Conservation (phyloP, 2,888 invertebrate species). For the Lasius fuliginosus region DNA sequence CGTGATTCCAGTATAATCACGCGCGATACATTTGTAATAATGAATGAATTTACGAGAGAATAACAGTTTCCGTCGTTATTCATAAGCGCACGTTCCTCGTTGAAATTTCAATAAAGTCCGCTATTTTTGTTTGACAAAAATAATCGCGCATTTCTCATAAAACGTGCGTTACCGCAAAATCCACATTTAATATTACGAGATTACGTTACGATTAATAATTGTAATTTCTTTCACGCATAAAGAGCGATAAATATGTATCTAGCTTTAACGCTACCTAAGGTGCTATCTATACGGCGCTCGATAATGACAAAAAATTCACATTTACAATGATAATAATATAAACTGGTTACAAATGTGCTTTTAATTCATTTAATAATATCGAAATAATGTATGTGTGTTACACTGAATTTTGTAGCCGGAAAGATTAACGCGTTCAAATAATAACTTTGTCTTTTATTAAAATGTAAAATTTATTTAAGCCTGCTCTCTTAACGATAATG, state of each 20-base stretch:
- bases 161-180: constrained; percentile 22
- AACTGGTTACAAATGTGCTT: background rate
- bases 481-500: background rate
- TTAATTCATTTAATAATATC: background rate
- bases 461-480: background rate
- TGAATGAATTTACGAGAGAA: constrained; percentile 66
- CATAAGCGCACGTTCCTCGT: constrained; percentile 27
- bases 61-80: constrained; percentile 52
- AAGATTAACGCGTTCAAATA: background rate
- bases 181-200: constrained; percentile 31
- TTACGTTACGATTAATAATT: constrained; percentile 33
- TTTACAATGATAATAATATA: background rate
- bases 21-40: constrained; percentile 68
- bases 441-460: background rate
- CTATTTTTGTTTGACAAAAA: constrained; percentile 38
- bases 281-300: background rate
- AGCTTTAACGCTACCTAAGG: background rate
- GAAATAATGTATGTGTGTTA: background rate
- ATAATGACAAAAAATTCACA: constrained; percentile 15
- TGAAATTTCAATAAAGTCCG: constrained; percentile 48
- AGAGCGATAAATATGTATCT: background rate
- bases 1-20: constrained; percentile 75
- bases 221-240: constrained; percentile 4
- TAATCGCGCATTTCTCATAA: constrained; percentile 40
- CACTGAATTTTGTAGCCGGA: background rate